phyloP scores from a whole-genome alignment of 2,113 vertebrate species.

The Neotragus moschatus region DNA sequence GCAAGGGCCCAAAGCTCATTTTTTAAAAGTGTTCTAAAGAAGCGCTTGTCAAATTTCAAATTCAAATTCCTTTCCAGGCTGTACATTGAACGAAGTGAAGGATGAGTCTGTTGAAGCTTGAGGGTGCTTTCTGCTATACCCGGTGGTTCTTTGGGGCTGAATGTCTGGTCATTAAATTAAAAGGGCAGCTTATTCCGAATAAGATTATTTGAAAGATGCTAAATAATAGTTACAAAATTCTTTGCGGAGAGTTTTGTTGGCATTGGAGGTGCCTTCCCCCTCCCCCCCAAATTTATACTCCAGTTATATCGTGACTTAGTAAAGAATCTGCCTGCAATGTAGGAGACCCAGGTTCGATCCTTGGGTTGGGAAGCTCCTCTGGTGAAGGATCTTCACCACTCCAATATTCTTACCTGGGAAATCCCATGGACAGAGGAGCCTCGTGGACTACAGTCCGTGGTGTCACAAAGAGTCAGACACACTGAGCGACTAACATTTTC shows the following conservation, averaged over 20 bases:
- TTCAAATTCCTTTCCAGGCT: neutral
- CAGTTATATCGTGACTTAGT: neutral
- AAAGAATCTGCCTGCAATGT: neutral
- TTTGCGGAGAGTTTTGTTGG: neutral
- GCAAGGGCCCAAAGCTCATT: neutral
- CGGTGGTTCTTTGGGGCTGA: neutral
- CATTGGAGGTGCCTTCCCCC: neutral
- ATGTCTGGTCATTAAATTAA: neutral
- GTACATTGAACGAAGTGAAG: neutral
- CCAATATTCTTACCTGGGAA: neutral
- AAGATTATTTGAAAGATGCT: neutral
- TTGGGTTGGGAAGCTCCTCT: neutral
- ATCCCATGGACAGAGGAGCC: neutral
- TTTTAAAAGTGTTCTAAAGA: neutral
- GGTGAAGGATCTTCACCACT: neutral
- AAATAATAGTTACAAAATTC: neutral
- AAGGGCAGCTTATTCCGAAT: neutral
- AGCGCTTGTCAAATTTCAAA: neutral
- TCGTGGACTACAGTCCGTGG: neutral
- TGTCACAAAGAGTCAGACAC: neutral
- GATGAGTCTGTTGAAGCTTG: neutral
- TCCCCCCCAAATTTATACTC: neutral
- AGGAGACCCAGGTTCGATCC: neutral
- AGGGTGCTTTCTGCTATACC: neutral
- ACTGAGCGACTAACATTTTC: neutral